A percentile compares a stretch with the other conserved stretches of the same genome.
Evolutionary conservation across 2,888 invertebrate genomes (phyloP).

Genomic region (Polydrusus cervinus): DNA sequence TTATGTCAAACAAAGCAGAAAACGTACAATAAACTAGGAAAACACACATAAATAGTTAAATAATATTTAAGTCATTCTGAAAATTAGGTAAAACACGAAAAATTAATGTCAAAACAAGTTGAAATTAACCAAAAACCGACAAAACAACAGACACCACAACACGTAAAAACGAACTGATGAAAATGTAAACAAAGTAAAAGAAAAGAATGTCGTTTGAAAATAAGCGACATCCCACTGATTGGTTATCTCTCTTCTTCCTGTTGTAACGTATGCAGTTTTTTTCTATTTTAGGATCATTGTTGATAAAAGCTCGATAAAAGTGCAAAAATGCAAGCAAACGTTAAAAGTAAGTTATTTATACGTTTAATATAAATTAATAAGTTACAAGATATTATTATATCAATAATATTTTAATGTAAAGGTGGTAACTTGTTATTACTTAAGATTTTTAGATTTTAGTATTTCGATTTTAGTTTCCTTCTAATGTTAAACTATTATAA

Average conservation of each 20-base stretch:
- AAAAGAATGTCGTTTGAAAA: slow-evolving; percentile 16
- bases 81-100: slow-evolving; percentile 23
- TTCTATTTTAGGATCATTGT: neutral
- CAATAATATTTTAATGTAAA: neutral
- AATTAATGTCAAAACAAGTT: slow-evolving; percentile 28
- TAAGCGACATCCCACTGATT: neutral
- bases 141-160: slow-evolving; percentile 22
- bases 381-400: neutral
- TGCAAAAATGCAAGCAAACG: no score
- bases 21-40: slow-evolving; percentile 11
- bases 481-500: neutral
- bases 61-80: slow-evolving; percentile 26
- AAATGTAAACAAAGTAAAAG: slow-evolving; percentile 39
- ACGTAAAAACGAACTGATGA: slow-evolving; percentile 39
- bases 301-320: no score
- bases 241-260: neutral
- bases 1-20: slow-evolving; percentile 18
- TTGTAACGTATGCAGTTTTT: neutral
- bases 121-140: slow-evolving; percentile 39
- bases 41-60: slow-evolving; percentile 19
- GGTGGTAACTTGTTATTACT: neutral
- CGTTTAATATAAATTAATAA: neutral
- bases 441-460: neutral
- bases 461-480: neutral
- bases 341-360: no score